These are phyloP conservation scores for Cebidichthys violaceus DNA, from an alignment of 2,113 vertebrate genomes.

Conservation along the genomic window DNA sequence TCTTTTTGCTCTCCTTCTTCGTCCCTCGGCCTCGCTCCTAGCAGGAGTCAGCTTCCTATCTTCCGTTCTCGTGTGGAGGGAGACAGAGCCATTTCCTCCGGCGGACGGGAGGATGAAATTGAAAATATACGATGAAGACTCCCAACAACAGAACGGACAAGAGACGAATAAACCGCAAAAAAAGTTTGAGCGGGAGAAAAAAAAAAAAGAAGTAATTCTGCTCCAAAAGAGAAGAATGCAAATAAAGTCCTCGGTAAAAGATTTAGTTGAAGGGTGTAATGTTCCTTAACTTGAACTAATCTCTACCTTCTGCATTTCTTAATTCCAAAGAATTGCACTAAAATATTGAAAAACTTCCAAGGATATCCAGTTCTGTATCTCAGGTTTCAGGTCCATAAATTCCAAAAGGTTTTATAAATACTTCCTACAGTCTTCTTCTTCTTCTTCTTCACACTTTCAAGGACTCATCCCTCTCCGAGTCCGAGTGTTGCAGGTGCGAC, in stretches of 20 bases:
- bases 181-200: background rate
- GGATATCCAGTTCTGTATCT: background rate
- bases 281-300: background rate
- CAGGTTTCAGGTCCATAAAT: background rate
- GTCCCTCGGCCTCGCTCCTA: slow-evolving; percentile 7
- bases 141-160: background rate
- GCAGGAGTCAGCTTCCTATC: slow-evolving; percentile 63
- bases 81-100: slow-evolving; percentile 66
- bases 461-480: background rate
- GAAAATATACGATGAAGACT: background rate
- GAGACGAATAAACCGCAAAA: too few species aligned
- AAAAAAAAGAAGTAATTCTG: too few species aligned
- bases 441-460: background rate
- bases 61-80: slow-evolving; percentile 33
- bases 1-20: background rate
- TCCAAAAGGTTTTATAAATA: background rate
- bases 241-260: background rate
- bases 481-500: background rate
- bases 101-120: background rate
- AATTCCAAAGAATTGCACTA: background rate
- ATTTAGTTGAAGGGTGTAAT: background rate
- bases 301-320: background rate
- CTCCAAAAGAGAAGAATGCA: background rate
- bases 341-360: background rate
- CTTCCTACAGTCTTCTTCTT: background rate